phyloP scores from a whole-genome alignment of 2,113 vertebrate species.

The Daubentonia madagascariensis region DNA sequence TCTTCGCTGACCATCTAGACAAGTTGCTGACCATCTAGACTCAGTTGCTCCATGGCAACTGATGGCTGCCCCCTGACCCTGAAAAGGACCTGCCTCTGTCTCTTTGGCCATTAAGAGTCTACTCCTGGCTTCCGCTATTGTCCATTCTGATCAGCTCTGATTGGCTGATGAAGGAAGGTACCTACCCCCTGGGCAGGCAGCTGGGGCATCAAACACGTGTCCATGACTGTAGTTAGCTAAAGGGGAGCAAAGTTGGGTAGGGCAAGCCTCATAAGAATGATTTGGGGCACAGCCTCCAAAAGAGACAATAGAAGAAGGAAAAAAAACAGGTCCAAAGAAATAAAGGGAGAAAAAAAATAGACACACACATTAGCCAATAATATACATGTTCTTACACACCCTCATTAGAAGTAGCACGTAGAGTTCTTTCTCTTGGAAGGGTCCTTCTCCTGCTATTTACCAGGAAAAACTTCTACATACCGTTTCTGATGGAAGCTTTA shows the following conservation, averaged over 20 bases:
- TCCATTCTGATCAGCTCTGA: background rate
- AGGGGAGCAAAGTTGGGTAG: background rate
- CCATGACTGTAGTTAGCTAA: background rate
- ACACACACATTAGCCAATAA: background rate
- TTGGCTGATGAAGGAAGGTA: background rate
- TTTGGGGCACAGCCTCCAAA: background rate
- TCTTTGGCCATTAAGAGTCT: background rate
- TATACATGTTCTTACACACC: background rate
- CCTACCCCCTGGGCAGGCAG: background rate
- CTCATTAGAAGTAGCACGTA: background rate
- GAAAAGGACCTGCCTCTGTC: background rate
- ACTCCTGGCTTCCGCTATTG: too few relatives aligned
- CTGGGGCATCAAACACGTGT: background rate
- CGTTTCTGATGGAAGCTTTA: background rate
- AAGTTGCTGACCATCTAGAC: background rate
- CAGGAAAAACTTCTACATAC: background rate
- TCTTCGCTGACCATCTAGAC: background rate
- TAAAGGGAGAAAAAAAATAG: background rate
- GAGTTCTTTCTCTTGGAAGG: background rate
- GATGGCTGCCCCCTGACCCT: background rate
- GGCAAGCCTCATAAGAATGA: background rate
- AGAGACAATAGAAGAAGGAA: background rate
- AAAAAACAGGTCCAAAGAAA: background rate
- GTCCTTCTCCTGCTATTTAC: background rate
- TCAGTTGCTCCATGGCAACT: background rate